These are phyloP conservation scores for Accipiter cooperii DNA, from an alignment of 2,113 vertebrate genomes.

Conservation along the genomic window DNA sequence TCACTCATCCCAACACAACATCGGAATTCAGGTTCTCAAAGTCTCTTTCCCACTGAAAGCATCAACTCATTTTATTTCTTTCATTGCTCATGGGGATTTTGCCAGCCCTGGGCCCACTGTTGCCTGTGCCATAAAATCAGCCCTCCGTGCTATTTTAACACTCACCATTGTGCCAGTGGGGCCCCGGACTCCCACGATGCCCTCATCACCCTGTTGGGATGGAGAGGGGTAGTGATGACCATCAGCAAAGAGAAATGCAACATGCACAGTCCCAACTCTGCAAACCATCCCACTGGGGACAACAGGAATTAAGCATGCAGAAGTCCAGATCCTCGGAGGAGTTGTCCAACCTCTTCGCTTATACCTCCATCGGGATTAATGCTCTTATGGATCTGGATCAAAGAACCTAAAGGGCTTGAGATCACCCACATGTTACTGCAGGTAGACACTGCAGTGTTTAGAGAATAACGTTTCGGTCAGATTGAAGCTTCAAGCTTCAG, in stretches of 20 bases:
- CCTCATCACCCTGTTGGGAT: constrained; percentile 75
- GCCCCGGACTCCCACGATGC: constrained; percentile 72
- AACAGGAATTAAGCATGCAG: background rate
- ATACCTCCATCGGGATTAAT: background rate
- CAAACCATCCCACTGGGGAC: background rate
- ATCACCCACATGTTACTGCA: background rate
- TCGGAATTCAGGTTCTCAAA: background rate
- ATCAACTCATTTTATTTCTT: background rate
- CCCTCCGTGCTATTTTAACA: accelerated
- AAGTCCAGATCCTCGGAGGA: background rate
- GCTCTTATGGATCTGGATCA: background rate
- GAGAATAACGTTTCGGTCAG: background rate
- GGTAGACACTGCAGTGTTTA: background rate
- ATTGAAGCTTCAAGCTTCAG: background rate
- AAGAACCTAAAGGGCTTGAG: background rate
- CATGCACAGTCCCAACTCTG: background rate
- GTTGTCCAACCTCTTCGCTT: too few relatives aligned
- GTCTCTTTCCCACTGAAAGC: background rate
- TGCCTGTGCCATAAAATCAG: background rate
- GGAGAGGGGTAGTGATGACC: background rate
- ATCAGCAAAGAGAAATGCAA: background rate
- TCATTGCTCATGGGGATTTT: accelerated
- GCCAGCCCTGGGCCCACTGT: accelerated
- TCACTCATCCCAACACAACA: background rate
- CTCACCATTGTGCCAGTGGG: constrained; percentile 73